These are phyloP conservation scores for Chrysina gloriosa DNA, from an alignment of 2,888 invertebrate species.

Conservation along the genomic window DNA sequence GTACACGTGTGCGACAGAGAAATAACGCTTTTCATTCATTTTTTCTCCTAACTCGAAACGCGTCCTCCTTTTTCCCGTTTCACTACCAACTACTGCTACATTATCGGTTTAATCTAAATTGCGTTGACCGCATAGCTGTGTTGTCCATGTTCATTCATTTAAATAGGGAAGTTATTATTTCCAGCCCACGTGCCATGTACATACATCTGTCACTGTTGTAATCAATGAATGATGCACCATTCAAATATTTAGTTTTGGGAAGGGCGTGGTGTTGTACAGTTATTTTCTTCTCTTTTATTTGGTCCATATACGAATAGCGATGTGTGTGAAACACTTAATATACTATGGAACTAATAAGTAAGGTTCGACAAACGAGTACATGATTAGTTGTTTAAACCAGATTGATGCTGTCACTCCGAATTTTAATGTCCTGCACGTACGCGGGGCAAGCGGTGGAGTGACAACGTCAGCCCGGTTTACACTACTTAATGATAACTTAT, in stretches of 20 bases:
- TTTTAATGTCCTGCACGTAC: too few relatives aligned
- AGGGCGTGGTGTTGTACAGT: neutral
- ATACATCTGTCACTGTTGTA: conserved; percentile 16
- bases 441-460: too few relatives aligned
- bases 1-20: conserved; percentile 4
- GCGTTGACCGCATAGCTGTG: conserved; percentile 15
- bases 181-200: conserved; percentile 5
- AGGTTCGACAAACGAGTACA: too few relatives aligned
- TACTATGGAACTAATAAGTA: too few relatives aligned
- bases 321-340: too few relatives aligned
- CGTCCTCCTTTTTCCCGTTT: conserved; percentile 5
- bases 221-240: neutral
- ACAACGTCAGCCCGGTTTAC: too few relatives aligned
- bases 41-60: conserved; percentile 9
- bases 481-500: too few relatives aligned
- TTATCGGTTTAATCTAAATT: conserved; percentile 29
- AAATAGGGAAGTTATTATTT: conserved; percentile 33
- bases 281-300: too few relatives aligned
- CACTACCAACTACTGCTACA: neutral
- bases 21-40: conserved; percentile 13
- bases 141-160: conserved; percentile 21
- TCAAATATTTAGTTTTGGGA: neutral
- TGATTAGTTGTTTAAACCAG: too few relatives aligned
- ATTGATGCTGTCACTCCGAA: too few relatives aligned
- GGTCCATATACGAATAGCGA: too few relatives aligned